Evolutionary conservation across 1,140 invertebrate genomes (phyloP).

Genomic region (Hyposmocoma kahamanoa): DNA sequence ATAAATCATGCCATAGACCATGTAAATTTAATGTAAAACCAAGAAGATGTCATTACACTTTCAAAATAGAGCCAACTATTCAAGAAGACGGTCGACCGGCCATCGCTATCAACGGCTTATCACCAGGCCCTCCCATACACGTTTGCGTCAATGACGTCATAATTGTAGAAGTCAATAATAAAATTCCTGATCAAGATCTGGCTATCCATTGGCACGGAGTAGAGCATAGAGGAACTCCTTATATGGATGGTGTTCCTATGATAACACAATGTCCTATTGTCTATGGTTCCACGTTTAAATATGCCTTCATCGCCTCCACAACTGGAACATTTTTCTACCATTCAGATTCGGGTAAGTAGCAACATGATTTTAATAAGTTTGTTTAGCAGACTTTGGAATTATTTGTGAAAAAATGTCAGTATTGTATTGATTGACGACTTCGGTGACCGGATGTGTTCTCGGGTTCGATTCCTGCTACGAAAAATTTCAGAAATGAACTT

Average conservation of each 20-base stretch:
- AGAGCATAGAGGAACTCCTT: conserved; percentile 80
- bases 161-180: conserved; percentile 86
- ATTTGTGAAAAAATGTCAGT: too few species aligned
- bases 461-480: too few species aligned
- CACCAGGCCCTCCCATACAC: conserved; percentile 88
- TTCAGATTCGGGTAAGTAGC: conserved; percentile 74
- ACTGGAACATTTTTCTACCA: conserved; percentile 84
- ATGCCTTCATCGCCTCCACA: conserved; percentile 79
- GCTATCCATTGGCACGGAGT: conserved; percentile 88
- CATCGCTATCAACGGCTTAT: conserved; percentile 82
- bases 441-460: too few species aligned
- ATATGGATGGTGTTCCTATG: conserved; percentile 87
- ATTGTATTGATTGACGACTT: too few species aligned
- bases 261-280: conserved; percentile 85
- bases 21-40: conserved; percentile 71
- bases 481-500: too few species aligned
- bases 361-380: too few species aligned
- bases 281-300: conserved; percentile 83
- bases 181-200: conserved; percentile 78
- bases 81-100: conserved; percentile 35
- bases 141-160: conserved; percentile 90
- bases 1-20: conserved; percentile 60
- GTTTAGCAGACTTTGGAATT: too few species aligned
- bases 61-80: conserved; percentile 46
- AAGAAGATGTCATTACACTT: conserved; percentile 50